These are phyloP conservation scores for Oryzias woworae DNA, from an alignment of 2,113 vertebrate species.

Conservation along the genomic window DNA sequence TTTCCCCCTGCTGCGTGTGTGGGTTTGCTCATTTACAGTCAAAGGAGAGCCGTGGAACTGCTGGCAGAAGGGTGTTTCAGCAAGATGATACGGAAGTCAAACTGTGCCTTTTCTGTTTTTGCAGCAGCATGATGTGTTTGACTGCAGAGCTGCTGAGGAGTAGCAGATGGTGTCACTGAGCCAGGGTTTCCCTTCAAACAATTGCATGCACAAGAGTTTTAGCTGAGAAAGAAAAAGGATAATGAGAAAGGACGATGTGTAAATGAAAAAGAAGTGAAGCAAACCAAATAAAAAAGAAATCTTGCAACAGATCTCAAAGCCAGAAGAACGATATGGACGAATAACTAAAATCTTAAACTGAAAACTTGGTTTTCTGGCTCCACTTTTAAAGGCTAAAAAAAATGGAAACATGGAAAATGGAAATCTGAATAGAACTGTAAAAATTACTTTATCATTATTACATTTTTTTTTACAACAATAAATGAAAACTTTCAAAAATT, in stretches of 20 bases:
- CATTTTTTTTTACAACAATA: no score
- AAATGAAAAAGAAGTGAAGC: no score
- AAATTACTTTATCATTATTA: no score
- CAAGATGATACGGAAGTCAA: slow-evolving; percentile 29
- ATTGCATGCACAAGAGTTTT: slow-evolving; percentile 31
- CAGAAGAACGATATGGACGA: no score
- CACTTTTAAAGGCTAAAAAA: no score
- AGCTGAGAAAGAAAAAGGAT: neutral
- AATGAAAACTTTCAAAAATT: no score
- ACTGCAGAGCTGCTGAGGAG: slow-evolving; percentile 55
- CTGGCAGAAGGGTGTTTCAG: neutral
- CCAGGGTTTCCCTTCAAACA: slow-evolving; percentile 62
- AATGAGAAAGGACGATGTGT: neutral
- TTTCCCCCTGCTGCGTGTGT: slow-evolving; percentile 26
- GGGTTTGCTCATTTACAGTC: slow-evolving; percentile 1
- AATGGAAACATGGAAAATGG: no score
- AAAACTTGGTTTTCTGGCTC: no score
- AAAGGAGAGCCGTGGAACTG: neutral
- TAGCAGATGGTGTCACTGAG: slow-evolving; percentile 54
- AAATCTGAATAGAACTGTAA: no score
- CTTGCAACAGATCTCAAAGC: no score
- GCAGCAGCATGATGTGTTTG: slow-evolving; percentile 11
- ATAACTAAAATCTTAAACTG: no score
- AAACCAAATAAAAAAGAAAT: no score
- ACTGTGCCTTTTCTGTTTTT: slow-evolving; percentile 2